Conservation (phyloP, 2,888 invertebrate genomes). For the Anthophora plumipes region DNA sequence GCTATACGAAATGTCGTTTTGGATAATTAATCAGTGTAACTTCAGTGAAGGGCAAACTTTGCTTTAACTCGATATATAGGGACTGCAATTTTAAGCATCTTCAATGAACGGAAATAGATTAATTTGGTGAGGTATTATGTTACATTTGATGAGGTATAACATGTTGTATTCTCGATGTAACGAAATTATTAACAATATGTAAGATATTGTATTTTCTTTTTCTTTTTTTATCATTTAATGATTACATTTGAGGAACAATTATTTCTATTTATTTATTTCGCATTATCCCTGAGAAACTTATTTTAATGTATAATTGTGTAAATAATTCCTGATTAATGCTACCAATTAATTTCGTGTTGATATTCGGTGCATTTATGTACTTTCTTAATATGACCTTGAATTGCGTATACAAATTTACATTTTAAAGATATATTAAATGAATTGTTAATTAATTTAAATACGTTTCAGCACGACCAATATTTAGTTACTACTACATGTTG, state of each 20-base stretch:
- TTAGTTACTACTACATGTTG: too few relatives aligned
- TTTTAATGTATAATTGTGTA: not conserved
- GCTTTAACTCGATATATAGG: not conserved
- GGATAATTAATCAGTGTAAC: slow-evolving; percentile 59
- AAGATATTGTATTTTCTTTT: not conserved
- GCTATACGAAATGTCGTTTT: slow-evolving; percentile 36
- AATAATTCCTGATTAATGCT: not conserved
- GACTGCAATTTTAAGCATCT: not conserved
- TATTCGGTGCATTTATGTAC: too few relatives aligned
- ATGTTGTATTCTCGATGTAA: not conserved
- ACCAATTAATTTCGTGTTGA: not conserved
- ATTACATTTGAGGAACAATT: too few relatives aligned
- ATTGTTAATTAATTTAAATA: too few relatives aligned
- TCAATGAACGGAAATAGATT: not conserved
- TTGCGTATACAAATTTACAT: too few relatives aligned
- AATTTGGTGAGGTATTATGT: not conserved
- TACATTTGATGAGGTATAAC: not conserved
- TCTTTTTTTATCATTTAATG: not conserved
- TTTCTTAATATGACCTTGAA: too few relatives aligned
- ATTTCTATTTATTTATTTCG: not conserved
- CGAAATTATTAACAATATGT: not conserved
- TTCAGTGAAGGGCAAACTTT: slow-evolving; percentile 11
- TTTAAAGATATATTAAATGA: too few relatives aligned
- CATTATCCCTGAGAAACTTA: not conserved
- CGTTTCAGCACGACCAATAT: too few relatives aligned